These are phyloP conservation scores for Lineus longissimus DNA, from an alignment of 1,140 invertebrate species.

Conservation along the genomic window DNA sequence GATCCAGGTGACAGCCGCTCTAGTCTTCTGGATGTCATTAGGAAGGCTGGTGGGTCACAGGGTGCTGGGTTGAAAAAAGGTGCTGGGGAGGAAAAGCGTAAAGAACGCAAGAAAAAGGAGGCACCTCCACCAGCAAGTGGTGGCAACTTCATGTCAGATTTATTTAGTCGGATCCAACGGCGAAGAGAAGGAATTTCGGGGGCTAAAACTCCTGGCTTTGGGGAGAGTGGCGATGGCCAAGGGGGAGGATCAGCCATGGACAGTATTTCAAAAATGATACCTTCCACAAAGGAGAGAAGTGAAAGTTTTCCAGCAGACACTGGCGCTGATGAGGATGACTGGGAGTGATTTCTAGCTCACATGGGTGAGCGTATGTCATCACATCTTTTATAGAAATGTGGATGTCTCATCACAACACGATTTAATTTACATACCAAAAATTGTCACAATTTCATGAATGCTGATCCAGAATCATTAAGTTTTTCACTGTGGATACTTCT, in stretches of 20 bases:
- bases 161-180: constrained; percentile 79
- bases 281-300: constrained; percentile 60
- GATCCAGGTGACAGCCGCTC: constrained; percentile 62
- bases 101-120: constrained; percentile 53
- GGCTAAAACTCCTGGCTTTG: constrained; percentile 49
- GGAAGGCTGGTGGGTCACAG: constrained; percentile 77
- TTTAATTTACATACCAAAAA: too few species aligned
- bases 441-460: too few species aligned
- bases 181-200: constrained; percentile 86
- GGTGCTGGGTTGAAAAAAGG: constrained; percentile 66
- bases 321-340: constrained; percentile 37
- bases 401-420: too few species aligned
- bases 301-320: constrained; percentile 35
- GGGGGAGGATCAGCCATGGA: constrained; percentile 39
- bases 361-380: too few species aligned
- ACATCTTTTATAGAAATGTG: too few species aligned
- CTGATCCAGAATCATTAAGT: too few species aligned
- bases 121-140: constrained; percentile 42
- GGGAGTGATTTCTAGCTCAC: too few species aligned
- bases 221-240: constrained; percentile 14
- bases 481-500: too few species aligned
- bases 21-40: constrained; percentile 84
- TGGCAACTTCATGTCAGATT: constrained; percentile 85
- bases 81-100: constrained; percentile 59
- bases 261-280: constrained; percentile 62